Evolutionary conservation across 2,113 vertebrate species (phyloP), one percentile per base, ranked within the genome.

Genomic region (Antechinus flavipes): DNA sequence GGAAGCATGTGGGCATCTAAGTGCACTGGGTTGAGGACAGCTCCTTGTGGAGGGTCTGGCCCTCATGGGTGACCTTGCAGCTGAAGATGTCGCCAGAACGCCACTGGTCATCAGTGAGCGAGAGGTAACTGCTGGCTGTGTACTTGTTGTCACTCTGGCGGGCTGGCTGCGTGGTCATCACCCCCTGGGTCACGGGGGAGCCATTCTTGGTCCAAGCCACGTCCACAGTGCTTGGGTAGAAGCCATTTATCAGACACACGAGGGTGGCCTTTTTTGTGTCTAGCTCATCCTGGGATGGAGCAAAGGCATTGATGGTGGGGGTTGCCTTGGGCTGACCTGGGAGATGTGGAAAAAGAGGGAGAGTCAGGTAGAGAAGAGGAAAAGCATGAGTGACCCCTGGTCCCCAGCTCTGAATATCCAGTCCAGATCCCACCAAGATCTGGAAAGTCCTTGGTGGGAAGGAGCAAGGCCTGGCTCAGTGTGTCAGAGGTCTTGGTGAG

Each of bases 231-330:
- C 95, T 58, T 2, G 98, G 98, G 95, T 97, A 97, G 97, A 98
- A 98, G 76, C 97, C 98, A 55, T 14, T 97, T 2, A 98, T n/a
- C 54, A 98, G 61, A 92, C 98, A 99, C 93, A 98, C 94, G 42
- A 98, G 16, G 49, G 49, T 49, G 49, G 49, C 49, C 49, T 7
- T 49, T 49, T 49, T 4, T 3, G 49, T 49, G 3, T 49, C 49
- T 49, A 49, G 49, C 49, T 49, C 49, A 6, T 3, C 3, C 5
- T 49, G 3, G 49, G 6, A 49, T 49, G 49, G 49, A 49, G 49
- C 3, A 49, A 49, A 49, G 6, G 6, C 49, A 49, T 3, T 49
- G 49, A 49, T 5, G 3, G 5, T 49, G 49, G 49, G 49, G 49
- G 49, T 4, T 49, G 49, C 49, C 49, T 49, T 49, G 49, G 49